A percentile compares a stretch with the other conserved stretches of the same genome.
Conservation (phyloP, 2,888 invertebrate genomes). For the Lasioglossum morio region DNA sequence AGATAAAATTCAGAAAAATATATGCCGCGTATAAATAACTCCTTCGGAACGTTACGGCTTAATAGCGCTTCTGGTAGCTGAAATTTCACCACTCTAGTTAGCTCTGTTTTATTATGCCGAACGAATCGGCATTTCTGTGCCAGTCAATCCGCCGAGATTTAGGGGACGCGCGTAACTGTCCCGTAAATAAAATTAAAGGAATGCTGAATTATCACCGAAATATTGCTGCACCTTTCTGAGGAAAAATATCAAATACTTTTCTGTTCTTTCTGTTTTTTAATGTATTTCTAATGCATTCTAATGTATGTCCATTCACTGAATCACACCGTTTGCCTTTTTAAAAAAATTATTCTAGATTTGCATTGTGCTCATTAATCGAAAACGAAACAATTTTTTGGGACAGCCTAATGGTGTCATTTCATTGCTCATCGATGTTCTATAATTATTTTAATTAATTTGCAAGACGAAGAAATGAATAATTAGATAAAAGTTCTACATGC, state of each 20-base stretch:
- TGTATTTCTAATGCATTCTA: too few species aligned
- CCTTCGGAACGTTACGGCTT: not conserved
- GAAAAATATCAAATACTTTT: not conserved
- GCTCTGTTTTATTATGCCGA: not conserved
- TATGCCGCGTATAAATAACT: not conserved
- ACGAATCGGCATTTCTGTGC: not conserved
- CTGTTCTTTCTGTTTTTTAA: too few species aligned
- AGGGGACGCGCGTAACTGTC: not conserved
- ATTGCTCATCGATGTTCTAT: not conserved
- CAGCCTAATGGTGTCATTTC: not conserved
- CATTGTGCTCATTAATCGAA: not conserved
- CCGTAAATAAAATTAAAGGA: not conserved
- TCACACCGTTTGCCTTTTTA: too few species aligned
- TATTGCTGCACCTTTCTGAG: not conserved
- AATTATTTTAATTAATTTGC: too few species aligned
- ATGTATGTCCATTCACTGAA: too few species aligned
- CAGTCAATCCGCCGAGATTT: not conserved
- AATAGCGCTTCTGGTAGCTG: not conserved
- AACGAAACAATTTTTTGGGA: not conserved
- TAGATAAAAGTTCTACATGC: not conserved
- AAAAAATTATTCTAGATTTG: too few species aligned
- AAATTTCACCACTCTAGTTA: not conserved
- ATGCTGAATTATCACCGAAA: not conserved
- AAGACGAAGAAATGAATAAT: too few species aligned
- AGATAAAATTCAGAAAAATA: conserved; percentile 10